phyloP scores from a whole-genome alignment of 2,888 invertebrate genomes.

The Acanthoscelides obtectus region DNA sequence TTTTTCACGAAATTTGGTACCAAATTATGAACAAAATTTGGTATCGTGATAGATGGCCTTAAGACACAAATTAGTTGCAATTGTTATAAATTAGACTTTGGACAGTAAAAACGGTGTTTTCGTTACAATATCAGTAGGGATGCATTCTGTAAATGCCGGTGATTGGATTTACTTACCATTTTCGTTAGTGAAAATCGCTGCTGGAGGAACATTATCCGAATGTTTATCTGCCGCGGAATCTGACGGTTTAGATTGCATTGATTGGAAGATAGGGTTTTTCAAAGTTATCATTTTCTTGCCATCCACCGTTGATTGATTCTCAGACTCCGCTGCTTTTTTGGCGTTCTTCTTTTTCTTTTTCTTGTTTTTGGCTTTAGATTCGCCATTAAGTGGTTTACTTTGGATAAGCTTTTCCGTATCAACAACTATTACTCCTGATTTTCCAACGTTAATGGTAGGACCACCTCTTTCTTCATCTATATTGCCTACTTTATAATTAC shows the following conservation, averaged over 20 bases:
- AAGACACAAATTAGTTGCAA: too few relatives aligned
- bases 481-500: constrained; percentile 32
- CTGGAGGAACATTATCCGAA: constrained; percentile 51
- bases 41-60: too few relatives aligned
- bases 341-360: constrained; percentile 52
- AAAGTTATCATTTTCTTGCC: constrained; percentile 64
- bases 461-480: constrained; percentile 27
- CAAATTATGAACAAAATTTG: too few relatives aligned
- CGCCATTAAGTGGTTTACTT: constrained; percentile 25
- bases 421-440: constrained; percentile 57
- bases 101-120: too few relatives aligned
- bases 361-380: constrained; percentile 45
- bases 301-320: constrained; percentile 3
- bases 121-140: too few relatives aligned
- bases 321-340: constrained; percentile 17
- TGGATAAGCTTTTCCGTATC: constrained; percentile 57
- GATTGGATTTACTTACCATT: too few relatives aligned
- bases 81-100: too few relatives aligned
- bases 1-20: too few relatives aligned
- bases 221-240: constrained; percentile 37
- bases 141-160: too few relatives aligned
- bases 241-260: constrained; percentile 43
- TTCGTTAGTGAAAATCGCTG: constrained; percentile 64
- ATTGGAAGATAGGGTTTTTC: constrained; percentile 73
- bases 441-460: constrained; percentile 36